These are phyloP conservation scores for Ips typographus DNA, from an alignment of 1,140 invertebrate genomes.

Conservation along the genomic window DNA sequence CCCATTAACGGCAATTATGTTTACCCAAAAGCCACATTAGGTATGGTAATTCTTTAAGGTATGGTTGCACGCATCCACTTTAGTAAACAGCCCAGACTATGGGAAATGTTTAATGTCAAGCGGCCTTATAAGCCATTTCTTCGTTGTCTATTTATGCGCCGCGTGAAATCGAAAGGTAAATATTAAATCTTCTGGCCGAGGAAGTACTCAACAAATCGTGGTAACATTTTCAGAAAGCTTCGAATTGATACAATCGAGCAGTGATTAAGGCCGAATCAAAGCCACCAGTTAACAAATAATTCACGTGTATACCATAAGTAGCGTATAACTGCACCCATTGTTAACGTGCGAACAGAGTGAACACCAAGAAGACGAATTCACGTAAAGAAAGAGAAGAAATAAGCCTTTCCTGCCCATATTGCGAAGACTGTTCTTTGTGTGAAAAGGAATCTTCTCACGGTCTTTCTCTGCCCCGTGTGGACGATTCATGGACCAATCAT, in stretches of 20 bases:
- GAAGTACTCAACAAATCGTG: no score
- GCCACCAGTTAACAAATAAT: no score
- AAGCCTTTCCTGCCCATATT: slow-evolving; percentile 19
- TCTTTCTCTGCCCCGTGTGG: slow-evolving; percentile 28
- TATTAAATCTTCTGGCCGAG: no score
- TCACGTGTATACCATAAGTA: no score
- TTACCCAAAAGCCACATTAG: slow-evolving; percentile 28
- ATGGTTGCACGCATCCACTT: slow-evolving; percentile 13
- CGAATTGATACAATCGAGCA: no score
- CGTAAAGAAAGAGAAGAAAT: slow-evolving; percentile 23
- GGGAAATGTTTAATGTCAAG: slow-evolving; percentile 11
- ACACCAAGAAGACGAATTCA: slow-evolving; percentile 3
- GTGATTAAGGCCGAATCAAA: no score
- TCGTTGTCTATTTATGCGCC: no score
- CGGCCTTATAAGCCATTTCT: no score
- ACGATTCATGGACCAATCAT: slow-evolving; percentile 29
- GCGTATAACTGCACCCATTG: slow-evolving; percentile 10
- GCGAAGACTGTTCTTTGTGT: slow-evolving; percentile 28
- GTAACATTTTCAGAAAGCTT: no score
- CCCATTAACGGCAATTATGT: slow-evolving; percentile 28
- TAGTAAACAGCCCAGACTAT: slow-evolving; percentile 17
- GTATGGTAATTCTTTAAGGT: slow-evolving; percentile 27
- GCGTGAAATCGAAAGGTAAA: no score
- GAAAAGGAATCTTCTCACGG: slow-evolving; percentile 37
- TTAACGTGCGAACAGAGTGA: slow-evolving; percentile 13